Evolutionary conservation across 2,113 vertebrate species (phyloP), one percentile per base, ranked within the genome.

Genomic region (Oenanthe melanoleuca): DNA sequence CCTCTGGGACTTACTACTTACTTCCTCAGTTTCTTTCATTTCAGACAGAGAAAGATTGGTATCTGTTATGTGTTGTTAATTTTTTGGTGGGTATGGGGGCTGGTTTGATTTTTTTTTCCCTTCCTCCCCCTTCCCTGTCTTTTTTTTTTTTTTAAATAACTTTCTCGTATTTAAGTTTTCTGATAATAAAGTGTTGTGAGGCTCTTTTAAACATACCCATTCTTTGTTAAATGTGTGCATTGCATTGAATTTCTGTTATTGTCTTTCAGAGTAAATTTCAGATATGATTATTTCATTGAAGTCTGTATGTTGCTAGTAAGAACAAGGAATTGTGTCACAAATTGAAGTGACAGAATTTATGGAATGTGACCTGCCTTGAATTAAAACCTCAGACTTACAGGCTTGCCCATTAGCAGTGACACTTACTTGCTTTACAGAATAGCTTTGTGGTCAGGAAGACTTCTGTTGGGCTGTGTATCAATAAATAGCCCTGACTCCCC

Each of bases 91-190:
- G 4, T 8, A 12, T 33, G 24, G 8, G 5, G 5, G 5, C 18
- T 29, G 12, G 18, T 53, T 50, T 34, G 1, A 37, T 37, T 0
- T 53, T 55, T 52, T 53, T 8, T 5, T 5, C 2, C 8, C 1
- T 3, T 20, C 5, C 6, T 13, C 3, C 11, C 4, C 8, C 11
- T 1, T 4, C 9, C 14, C 4, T 2, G 9, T 4, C 23, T 28
- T 14, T 34, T 23, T 34, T 21, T 14, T 4, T 34, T n/a, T 57
- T 34, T 22, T 4, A 0, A 3, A 3, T 9, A 3, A 26, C 15
- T 78, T 49, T 70, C 40, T 79, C 2, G 2, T 74, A 64, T 55
- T 34, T 45, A 52, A 40, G 5, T 81, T 29, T 81, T 60, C 29
- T 92, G 25, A 44, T 74, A 74, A 74, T 65, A 45, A 34, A 44